phyloP scores from a whole-genome alignment of 2,113 vertebrate species.

The Bolborhynchus lineola region DNA sequence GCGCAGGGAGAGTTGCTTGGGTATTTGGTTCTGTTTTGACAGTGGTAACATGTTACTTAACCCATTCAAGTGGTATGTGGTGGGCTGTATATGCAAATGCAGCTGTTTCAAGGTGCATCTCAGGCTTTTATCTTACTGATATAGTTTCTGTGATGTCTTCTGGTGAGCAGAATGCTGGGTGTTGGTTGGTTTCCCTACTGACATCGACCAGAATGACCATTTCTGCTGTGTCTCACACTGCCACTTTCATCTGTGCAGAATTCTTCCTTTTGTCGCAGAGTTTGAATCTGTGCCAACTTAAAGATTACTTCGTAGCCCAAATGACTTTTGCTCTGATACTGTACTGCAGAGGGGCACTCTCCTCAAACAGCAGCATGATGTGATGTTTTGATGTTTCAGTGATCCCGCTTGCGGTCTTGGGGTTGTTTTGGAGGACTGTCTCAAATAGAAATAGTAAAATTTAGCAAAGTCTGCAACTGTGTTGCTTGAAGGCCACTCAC shows the following conservation, averaged over 20 bases:
- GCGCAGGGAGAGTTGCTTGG: not conserved
- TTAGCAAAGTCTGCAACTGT: not conserved
- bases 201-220: not conserved
- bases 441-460: fast-evolving
- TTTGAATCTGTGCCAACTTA: not conserved
- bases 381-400: not conserved
- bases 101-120: not conserved
- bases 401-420: not conserved
- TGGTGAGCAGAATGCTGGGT: not conserved
- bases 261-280: too few species aligned
- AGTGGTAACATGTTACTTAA: not conserved
- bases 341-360: not conserved
- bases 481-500: not conserved
- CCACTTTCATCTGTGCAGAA: not conserved
- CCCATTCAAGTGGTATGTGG: not conserved
- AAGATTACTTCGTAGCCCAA: not conserved
- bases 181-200: not conserved
- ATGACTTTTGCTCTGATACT: not conserved
- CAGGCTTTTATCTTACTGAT: not conserved
- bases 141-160: not conserved
- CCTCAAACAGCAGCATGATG: not conserved
- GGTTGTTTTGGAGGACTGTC: not conserved
- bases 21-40: not conserved
- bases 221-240: not conserved
- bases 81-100: not conserved